Base-by-base conservation (phyloP, 2,888 invertebrate species). In the Drosophila putrida region DNA sequence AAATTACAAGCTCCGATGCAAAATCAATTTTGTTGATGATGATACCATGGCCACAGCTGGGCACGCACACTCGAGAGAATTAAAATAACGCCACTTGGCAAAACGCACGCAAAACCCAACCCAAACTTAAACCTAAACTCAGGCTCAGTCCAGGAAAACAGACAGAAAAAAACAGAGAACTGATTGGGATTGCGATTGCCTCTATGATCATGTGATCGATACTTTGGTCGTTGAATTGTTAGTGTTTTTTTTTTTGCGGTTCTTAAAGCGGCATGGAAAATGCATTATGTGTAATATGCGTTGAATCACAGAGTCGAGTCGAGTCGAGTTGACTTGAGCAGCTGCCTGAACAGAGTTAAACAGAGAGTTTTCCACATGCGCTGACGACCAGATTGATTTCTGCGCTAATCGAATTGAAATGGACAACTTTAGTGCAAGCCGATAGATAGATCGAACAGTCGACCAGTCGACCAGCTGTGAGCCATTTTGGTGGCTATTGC, bases 241-340 rank as follows among this genome's bases (percentile, higher is more conserved):
- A 77, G 84, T 68, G 83, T 73, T 68, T 36, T 6, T 38, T 36
- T 13, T 27, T 20, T 74, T 76, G 82, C 67, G 80, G 86, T 77
- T 74, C 80, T 83, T 63, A 57, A 66, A 68, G 69, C 72, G 59
- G 86, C 72, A 75, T 86, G 68, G 68, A 78, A 86, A 83, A 78
- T 74, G 81, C 81, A 88, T 88, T 85, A 75, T 63, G 75, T 71
- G 65, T 87, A 88, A 82, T 87, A 68, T 75, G 80, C 85, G 82
- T 88, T 82, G 79, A 83, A 73, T 75, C 83, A 82, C 77, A 79
- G 68, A 43, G 28, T 38, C 49, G 20, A 58, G 57, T 33, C 11
- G 6, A 13, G n/a, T 27, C 13, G 13, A 54, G n/a, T 27, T 10
- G 13, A 54, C 27, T 28, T 13, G 54, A 31, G 25, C 53, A 46